phyloP scores from a whole-genome alignment of 2,113 vertebrate genomes.

The Panurus biarmicus region DNA sequence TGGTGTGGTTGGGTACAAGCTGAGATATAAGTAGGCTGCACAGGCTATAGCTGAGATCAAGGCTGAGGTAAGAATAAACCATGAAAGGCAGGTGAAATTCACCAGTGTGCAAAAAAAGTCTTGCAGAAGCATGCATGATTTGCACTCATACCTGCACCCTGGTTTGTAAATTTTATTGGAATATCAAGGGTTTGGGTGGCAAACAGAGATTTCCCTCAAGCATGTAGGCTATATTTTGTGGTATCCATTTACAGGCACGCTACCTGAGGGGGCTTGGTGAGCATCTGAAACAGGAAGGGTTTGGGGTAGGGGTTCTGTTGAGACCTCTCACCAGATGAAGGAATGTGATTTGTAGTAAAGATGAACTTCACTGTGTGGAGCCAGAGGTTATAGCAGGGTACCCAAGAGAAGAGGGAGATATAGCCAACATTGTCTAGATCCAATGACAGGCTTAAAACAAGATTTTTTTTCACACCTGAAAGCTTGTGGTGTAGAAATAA shows the following conservation, averaged over 20 bases:
- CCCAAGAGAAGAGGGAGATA: neutral
- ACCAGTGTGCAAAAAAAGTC: neutral
- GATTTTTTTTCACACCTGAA: neutral
- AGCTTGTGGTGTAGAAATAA: neutral
- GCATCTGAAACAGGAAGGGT: neutral
- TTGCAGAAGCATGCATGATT: neutral
- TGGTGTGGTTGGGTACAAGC: neutral
- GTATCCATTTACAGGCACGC: accelerated
- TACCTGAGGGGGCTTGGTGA: neutral
- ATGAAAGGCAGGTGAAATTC: neutral
- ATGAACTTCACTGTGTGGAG: neutral
- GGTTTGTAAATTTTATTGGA: neutral
- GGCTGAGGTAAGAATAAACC: neutral
- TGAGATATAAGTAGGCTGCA: neutral
- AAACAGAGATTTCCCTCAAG: neutral
- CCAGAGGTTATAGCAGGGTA: neutral
- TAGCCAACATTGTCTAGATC: neutral
- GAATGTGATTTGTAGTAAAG: neutral
- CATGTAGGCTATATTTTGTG: neutral
- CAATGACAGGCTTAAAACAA: neutral
- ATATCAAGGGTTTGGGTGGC: neutral
- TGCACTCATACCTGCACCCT: neutral
- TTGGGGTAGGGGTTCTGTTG: neutral
- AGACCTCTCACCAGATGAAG: neutral
- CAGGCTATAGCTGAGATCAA: neutral